Evolutionary conservation across 1,140 invertebrate genomes (phyloP), one percentile per base, ranked within the genome.

Genomic region (Sesamia nonagrioides): DNA sequence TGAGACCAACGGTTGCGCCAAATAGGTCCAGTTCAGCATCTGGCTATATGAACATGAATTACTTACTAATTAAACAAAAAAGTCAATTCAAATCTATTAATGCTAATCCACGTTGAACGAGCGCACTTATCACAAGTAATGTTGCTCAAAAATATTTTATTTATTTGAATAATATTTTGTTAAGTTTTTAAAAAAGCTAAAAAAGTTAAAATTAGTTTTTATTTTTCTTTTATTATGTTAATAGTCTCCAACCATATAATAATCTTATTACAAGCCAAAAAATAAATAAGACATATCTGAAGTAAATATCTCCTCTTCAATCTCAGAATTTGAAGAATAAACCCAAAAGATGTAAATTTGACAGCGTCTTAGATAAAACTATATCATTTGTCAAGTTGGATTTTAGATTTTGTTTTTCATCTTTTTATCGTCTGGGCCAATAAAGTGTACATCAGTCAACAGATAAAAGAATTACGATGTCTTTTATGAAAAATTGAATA

Each of bases 401-500:
- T 71, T 52, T 71, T 52, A 52, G 15, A 54, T 52, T 50, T 54
- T 71, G 35, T 71, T 50, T 71, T 71, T 71, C 27, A 54, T 52
- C 35, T n/a, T 52, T 54, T 50, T 27, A 37, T 71, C 68, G 27
- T 71, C 48, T 9, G 1, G 37, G 7, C 63, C 63, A 68, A 48
- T 68, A 68, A 68, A 68, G 21, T 48, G 63, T n/a, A 52, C 68
- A 71, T 71, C 68, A 54, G 68, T 52, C 68, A 54, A 37, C 21
- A 54, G 21, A 71, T 54, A 71, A 71, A 71, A 71, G 66, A 69
- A 71, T 52, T 45, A 52, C n/a, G n/a, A 37, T 54, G 68, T 52
- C 45, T 13, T 40, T 69, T 50, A 9, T 9, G 52, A 33, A 48
- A 66, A 52, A 71, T 71, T 71, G 68, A 71, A 71, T 54, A 45